Percentiles rank a stretch among this genome's conserved stretches.
Evolutionary conservation across 2,113 vertebrate species (phyloP).

Genomic region (Otocyon megalotis): DNA sequence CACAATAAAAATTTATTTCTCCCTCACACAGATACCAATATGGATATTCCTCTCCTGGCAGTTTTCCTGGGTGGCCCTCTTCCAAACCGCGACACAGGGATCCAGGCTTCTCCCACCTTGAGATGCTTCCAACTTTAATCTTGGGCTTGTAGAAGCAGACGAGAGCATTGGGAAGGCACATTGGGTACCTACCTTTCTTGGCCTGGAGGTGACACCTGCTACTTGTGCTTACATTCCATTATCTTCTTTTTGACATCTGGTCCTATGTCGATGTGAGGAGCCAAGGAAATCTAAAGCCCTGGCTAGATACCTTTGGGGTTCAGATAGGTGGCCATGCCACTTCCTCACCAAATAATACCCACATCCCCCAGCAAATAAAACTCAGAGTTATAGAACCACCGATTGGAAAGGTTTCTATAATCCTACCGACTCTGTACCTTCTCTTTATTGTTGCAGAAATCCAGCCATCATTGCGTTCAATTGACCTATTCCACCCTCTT

Average conservation of each 20-base stretch:
- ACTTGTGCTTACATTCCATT: neutral
- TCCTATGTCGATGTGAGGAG: neutral
- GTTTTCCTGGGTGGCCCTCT: neutral
- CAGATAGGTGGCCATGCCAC: neutral
- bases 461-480: neutral
- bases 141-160: neutral
- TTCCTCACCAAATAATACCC: neutral
- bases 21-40: neutral
- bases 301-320: neutral
- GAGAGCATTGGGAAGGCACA: neutral
- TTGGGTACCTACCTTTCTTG: neutral
- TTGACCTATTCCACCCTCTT: neutral
- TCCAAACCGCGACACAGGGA: neutral
- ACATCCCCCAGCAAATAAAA: neutral
- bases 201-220: neutral
- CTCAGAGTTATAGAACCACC: neutral
- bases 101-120: neutral
- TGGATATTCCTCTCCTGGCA: neutral
- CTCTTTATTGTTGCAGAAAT: neutral
- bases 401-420: neutral
- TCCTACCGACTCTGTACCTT: neutral
- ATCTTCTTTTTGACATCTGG: neutral
- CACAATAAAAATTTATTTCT: constrained; percentile 20
- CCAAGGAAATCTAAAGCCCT: neutral
- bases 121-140: neutral